Evolutionary conservation across 2,888 invertebrate genomes (phyloP).

Genomic region (Drosophila neonasuta): DNA sequence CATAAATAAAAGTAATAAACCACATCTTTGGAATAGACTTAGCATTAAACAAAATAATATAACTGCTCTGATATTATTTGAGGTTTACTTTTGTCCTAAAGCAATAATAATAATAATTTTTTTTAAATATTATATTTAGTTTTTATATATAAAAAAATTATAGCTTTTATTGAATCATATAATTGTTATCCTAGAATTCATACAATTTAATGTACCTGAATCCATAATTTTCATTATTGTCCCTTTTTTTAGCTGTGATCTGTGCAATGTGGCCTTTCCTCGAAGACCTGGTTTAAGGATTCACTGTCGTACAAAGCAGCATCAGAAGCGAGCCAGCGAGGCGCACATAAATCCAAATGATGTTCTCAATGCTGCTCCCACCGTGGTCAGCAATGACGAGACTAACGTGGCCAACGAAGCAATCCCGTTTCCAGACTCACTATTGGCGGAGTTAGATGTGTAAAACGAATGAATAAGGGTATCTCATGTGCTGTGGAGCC

Average conservation of each 20-base stretch:
- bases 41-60: too few species aligned
- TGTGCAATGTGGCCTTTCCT: slow-evolving; percentile 50
- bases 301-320: slow-evolving; percentile 60
- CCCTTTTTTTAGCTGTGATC: slow-evolving; percentile 44
- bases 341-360: slow-evolving; percentile 27
- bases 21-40: too few species aligned
- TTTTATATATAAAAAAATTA: too few species aligned
- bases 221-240: not conserved
- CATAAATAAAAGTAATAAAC: too few species aligned
- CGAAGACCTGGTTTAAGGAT: slow-evolving; percentile 44
- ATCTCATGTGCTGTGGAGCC: not conserved
- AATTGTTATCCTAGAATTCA: too few species aligned
- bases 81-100: too few species aligned
- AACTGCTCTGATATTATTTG: too few species aligned
- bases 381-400: not conserved
- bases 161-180: too few species aligned
- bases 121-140: not conserved
- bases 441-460: slow-evolving; percentile 41
- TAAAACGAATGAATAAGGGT: not conserved
- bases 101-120: not conserved
- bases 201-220: too few species aligned
- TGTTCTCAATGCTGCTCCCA: not conserved
- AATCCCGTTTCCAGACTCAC: slow-evolving; percentile 26
- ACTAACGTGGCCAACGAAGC: slow-evolving; percentile 11
- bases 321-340: slow-evolving; percentile 47